phyloP scores from a whole-genome alignment of 2,888 invertebrate genomes.

The Campoletis raptor region DNA sequence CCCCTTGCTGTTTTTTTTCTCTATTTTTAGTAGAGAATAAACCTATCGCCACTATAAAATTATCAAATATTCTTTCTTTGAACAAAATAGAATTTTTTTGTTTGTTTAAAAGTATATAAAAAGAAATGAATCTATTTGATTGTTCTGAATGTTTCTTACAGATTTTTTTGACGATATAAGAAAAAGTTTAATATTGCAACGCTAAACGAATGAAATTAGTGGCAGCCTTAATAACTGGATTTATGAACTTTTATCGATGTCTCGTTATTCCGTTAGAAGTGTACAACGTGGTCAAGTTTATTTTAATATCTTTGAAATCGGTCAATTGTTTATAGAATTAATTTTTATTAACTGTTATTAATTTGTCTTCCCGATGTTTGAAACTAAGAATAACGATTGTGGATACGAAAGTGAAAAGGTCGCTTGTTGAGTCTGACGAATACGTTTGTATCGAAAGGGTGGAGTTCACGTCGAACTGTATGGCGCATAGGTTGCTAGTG shows the following conservation, averaged over 20 bases:
- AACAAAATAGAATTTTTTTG: neutral
- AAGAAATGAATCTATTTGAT: neutral
- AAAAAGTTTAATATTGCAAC: neutral
- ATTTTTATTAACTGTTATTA: neutral
- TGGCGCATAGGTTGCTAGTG: neutral
- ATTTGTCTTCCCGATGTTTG: neutral
- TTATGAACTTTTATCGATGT: neutral
- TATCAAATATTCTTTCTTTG: neutral
- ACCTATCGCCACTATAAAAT: neutral
- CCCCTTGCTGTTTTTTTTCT: neutral
- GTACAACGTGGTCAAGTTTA: no score
- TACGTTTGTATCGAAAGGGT: slow-evolving; percentile 18
- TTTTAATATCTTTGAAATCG: neutral
- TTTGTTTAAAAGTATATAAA: neutral
- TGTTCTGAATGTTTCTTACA: neutral
- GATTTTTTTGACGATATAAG: neutral
- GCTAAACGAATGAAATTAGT: neutral
- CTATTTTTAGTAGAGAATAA: slow-evolving; percentile 1
- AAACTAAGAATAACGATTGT: slow-evolving; percentile 14
- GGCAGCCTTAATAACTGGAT: neutral
- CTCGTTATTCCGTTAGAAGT: neutral
- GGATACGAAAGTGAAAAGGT: slow-evolving; percentile 23
- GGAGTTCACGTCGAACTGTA: slow-evolving; percentile 39
- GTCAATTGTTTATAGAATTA: neutral
- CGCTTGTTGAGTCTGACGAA: slow-evolving; percentile 19